A percentile compares a stretch with the other conserved stretches of the same genome.
phyloP scores from a whole-genome alignment of 2,113 vertebrate genomes.

The Chaetura pelagica region DNA sequence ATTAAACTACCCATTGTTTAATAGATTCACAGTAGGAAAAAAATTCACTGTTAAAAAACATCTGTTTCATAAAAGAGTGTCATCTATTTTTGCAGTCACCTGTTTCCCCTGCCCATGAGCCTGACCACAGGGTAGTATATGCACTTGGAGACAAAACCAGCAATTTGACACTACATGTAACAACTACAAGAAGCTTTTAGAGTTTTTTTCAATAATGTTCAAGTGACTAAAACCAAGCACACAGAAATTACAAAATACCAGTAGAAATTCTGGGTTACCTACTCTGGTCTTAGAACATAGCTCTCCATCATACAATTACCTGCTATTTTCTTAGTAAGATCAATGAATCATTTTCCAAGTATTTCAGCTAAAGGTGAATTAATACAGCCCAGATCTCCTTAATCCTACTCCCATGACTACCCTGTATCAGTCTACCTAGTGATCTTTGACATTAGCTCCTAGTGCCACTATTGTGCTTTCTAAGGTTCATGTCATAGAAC shows the following conservation, averaged over 20 bases:
- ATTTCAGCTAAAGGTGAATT: neutral
- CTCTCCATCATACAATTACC: neutral
- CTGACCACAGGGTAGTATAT: neutral
- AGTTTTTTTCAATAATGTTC: neutral
- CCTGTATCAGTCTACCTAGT: neutral
- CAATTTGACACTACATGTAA: neutral
- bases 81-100: neutral
- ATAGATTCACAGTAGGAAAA: neutral
- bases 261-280: neutral
- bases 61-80: neutral
- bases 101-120: neutral
- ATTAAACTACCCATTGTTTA: neutral
- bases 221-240: neutral
- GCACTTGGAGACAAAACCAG: neutral
- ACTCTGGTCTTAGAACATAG: neutral
- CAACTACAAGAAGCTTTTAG: neutral
- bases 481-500: too few species aligned
- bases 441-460: neutral
- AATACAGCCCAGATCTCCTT: neutral
- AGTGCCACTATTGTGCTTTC: neutral
- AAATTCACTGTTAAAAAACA: neutral
- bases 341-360: neutral
- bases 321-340: neutral
- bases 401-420: neutral
- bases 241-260: neutral